phyloP scores from a whole-genome alignment of 2,113 vertebrate genomes.

The Nothobranchius kuhntae region DNA sequence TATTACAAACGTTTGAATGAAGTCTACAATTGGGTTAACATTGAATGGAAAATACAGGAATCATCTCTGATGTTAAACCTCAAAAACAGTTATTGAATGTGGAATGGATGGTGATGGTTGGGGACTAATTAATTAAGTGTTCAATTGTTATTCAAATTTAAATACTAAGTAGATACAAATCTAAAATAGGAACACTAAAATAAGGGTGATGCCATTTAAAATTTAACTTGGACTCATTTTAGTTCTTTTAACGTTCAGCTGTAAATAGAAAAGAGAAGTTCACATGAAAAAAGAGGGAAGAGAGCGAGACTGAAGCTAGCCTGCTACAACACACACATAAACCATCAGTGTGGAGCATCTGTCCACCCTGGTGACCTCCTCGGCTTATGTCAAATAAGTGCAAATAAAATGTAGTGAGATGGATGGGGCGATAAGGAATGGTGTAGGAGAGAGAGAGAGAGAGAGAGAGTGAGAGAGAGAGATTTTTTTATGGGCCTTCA shows the following conservation, averaged over 20 bases:
- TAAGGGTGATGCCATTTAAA: conserved; percentile 48
- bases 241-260: conserved; percentile 39
- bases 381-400: conserved; percentile 57
- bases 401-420: conserved; percentile 51
- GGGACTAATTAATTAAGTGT: too few relatives aligned
- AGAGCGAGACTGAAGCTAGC: conserved; percentile 30
- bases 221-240: conserved; percentile 56
- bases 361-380: conserved; percentile 55
- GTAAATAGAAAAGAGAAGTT: neutral
- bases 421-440: conserved; percentile 50
- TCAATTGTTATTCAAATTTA: too few relatives aligned
- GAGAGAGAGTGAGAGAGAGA: too few relatives aligned
- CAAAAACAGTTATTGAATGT: too few relatives aligned
- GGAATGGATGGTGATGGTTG: too few relatives aligned
- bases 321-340: conserved; percentile 31
- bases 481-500: conserved; percentile 15
- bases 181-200: neutral
- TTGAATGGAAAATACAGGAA: too few relatives aligned
- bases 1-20: too few relatives aligned
- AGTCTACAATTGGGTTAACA: too few relatives aligned
- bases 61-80: too few relatives aligned
- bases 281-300: conserved; percentile 5
- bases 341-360: conserved; percentile 66
- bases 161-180: too few relatives aligned
- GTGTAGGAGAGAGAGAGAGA: conserved; percentile 10